A percentile compares a stretch with the other conserved stretches of the same genome.
These are phyloP conservation scores for Drosophila mulleri DNA, from an alignment of 2,888 invertebrate species.

Conservation along the genomic window DNA sequence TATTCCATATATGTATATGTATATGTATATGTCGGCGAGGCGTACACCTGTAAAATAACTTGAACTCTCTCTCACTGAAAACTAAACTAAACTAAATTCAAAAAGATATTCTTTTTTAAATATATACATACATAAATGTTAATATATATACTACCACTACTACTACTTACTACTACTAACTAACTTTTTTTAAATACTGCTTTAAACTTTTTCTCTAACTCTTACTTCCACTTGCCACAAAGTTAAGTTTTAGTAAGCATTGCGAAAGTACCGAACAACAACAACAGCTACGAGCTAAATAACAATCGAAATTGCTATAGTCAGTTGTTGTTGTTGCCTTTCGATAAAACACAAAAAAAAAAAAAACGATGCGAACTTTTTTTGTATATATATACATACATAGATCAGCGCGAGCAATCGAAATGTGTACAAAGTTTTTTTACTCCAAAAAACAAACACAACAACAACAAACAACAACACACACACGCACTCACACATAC, in stretches of 20 bases:
- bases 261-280: constrained; percentile 31
- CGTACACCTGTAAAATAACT: constrained; percentile 57
- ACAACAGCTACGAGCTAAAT: constrained; percentile 9
- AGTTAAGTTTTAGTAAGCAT: constrained; percentile 39
- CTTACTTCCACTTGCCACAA: constrained; percentile 54
- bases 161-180: constrained; percentile 16
- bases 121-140: constrained; percentile 38
- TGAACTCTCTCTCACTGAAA: constrained; percentile 42
- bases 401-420: constrained; percentile 24
- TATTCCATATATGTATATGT: constrained; percentile 16
- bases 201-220: constrained; percentile 59
- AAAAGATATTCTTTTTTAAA: constrained; percentile 17
- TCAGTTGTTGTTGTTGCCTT: constrained; percentile 25
- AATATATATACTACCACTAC: constrained; percentile 40
- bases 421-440: constrained; percentile 36
- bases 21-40: constrained; percentile 34
- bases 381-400: constrained; percentile 44
- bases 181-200: constrained; percentile 54
- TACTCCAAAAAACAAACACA: constrained; percentile 37
- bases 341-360: not conserved
- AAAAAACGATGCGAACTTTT: constrained; percentile 22
- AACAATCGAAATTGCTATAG: constrained; percentile 14
- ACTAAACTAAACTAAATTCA: constrained; percentile 12
- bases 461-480: constrained; percentile 23
- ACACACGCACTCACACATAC: constrained; percentile 24